Conservation (phyloP, 2,888 invertebrate genomes). For the Torymus tubicola region DNA sequence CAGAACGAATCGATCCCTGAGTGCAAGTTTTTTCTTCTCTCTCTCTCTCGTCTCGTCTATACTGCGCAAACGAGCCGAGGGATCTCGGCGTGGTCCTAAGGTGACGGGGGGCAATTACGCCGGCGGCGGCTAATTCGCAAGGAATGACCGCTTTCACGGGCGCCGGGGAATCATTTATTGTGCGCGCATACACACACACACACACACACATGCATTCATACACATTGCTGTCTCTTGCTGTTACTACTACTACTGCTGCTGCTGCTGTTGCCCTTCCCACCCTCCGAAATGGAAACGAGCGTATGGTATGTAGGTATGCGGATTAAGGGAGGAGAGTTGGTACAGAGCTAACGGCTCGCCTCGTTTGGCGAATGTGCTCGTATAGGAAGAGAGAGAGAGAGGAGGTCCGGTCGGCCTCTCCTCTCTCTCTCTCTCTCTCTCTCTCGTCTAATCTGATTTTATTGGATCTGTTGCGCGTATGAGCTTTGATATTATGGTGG, state of each 20-base stretch:
- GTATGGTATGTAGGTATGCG: neutral
- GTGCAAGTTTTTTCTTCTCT: neutral
- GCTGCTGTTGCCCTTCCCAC: too few relatives aligned
- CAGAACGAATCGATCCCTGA: conserved; percentile 23
- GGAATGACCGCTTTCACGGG: conserved; percentile 15
- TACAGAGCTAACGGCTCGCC: conserved; percentile 1
- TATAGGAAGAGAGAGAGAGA: neutral
- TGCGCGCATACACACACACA: neutral
- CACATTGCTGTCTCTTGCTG: too few relatives aligned
- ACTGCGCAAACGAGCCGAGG: conserved; percentile 12
- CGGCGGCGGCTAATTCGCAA: conserved; percentile 34
- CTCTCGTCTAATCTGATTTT: conserved; percentile 38
- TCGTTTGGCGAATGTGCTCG: conserved; percentile 6
- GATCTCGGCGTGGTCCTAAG: neutral
- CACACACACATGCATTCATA: too few relatives aligned
- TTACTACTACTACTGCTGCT: too few relatives aligned
- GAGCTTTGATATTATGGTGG: too few relatives aligned
- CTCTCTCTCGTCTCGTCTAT: neutral
- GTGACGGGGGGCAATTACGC: conserved; percentile 48
- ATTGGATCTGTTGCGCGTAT: conserved; percentile 44
- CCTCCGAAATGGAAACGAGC: conserved; percentile 26
- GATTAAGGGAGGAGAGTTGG: conserved; percentile 6
- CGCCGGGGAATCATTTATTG: conserved; percentile 25
- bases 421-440: neutral
- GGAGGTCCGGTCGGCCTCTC: neutral